Evolutionary conservation across 2,888 invertebrate species (phyloP), one percentile per base, ranked within the genome.

Genomic region (Drosophila tripunctata): DNA sequence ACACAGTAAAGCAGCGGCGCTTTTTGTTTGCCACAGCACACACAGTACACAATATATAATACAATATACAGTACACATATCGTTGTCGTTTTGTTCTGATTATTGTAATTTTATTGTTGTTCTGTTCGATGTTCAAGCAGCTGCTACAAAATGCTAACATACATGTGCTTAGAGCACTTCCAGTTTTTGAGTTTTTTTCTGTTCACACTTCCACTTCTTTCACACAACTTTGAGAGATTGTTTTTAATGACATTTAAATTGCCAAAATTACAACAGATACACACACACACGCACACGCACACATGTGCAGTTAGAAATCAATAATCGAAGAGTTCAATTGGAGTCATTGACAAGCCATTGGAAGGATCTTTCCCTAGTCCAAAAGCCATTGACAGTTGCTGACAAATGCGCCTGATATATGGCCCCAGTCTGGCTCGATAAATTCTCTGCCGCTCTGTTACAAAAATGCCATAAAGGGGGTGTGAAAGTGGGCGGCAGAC

Each of bases 221-320:
- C 52, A 63, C 81, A 84, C 74, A 83, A 73, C 69, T 73, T 83
- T 68, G 45, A 62, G 45, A 75, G 61, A 83, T 79, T 70, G 76
- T 72, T 82, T 88, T 88, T 82, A 87, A 82, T 86, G 88, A 71
- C 81, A 88, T 74, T 84, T 48, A 76, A 80, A 88, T 83, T 88
- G 81, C 84, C 87, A 76, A 87, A 88, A 83, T 83, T 86, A 80
- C 80, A 79, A 58, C 35, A 52, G 52, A 22, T 43, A 47, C 27
- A 21, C 38, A 38, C 35, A 31, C 52, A 41, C 41, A 36, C 5
- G 22, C 27, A 10, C 36, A 8, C n/a, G n/a, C n/a, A n/a, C n/a
- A n/a, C n/a, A n/a, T n/a, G n/a, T 15, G 15, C 30, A 36, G 36
- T 19, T 41, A 21, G 56, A 82, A 88, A 82, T 88, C 87, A 88